These are phyloP conservation scores for Eupithecia centaureata DNA, from an alignment of 2,888 invertebrate genomes.

Conservation along the genomic window DNA sequence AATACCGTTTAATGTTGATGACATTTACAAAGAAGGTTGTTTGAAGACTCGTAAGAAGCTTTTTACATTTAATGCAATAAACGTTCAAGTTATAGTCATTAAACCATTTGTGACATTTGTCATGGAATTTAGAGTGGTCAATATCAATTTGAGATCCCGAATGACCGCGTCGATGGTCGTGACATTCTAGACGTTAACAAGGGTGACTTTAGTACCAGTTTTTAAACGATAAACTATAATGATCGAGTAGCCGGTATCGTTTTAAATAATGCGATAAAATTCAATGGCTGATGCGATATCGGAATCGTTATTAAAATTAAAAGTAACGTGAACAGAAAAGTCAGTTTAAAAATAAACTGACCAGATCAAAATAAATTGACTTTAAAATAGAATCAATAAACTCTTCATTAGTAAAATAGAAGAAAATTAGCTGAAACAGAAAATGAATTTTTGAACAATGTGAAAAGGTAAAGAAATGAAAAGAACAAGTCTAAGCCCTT, in stretches of 20 bases:
- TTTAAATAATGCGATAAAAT: conserved; percentile 34
- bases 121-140: conserved; percentile 19
- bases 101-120: conserved; percentile 1
- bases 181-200: conserved; percentile 17
- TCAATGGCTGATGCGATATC: conserved; percentile 35
- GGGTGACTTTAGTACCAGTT: conserved; percentile 14
- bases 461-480: neutral
- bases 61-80: conserved; percentile 3
- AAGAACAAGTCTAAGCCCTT: neutral
- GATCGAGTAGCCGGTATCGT: conserved; percentile 30
- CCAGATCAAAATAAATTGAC: neutral
- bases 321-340: conserved; percentile 38
- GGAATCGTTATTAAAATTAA: conserved; percentile 37
- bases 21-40: conserved; percentile 11
- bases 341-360: neutral
- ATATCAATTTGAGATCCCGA: conserved; percentile 8
- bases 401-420: neutral
- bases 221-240: conserved; percentile 27
- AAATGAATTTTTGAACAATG: conserved; percentile 7
- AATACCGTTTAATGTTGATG: conserved; percentile 14
- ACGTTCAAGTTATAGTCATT: neutral
- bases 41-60: neutral
- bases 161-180: conserved; percentile 4
- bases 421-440: conserved; percentile 5
- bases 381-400: neutral